Evolutionary conservation across 2,113 vertebrate species (phyloP).

Genomic region (Scatophagus argus): DNA sequence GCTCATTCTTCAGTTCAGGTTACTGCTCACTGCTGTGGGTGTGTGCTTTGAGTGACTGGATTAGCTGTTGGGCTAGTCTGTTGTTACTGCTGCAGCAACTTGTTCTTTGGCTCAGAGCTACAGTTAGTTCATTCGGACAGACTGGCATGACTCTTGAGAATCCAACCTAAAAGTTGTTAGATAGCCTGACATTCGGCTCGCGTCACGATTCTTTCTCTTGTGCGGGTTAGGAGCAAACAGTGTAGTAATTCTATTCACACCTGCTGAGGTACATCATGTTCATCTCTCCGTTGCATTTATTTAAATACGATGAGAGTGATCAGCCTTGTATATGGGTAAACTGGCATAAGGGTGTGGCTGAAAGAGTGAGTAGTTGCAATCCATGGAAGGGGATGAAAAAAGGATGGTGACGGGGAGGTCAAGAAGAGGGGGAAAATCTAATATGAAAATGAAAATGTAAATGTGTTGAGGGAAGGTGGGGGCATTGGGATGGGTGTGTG

Average conservation of each 20-base stretch:
- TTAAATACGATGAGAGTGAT: neutral
- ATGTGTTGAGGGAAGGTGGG: conserved; percentile 60
- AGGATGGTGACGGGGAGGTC: conserved; percentile 38
- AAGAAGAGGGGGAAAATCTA: conserved; percentile 65
- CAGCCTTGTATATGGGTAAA: neutral
- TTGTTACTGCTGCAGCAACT: no score
- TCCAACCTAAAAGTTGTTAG: no score
- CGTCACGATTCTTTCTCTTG: no score
- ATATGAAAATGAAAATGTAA: conserved; percentile 89
- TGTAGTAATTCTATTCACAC: conserved; percentile 14
- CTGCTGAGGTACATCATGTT: neutral
- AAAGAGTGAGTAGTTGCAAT: conserved; percentile 1
- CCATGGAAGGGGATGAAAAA: neutral
- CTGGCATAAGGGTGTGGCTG: neutral
- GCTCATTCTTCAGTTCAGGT: no score
- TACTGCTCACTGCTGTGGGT: no score
- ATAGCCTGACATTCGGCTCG: no score
- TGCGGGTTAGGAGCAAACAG: neutral
- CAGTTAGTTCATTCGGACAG: no score
- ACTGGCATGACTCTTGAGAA: no score
- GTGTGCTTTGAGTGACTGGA: no score
- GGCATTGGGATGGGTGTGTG: neutral
- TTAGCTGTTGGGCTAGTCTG: no score
- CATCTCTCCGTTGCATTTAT: conserved; percentile 4
- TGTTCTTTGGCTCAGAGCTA: no score